Base-by-base conservation (phyloP, 2,888 invertebrate genomes). In the Epinotia bilunana region DNA sequence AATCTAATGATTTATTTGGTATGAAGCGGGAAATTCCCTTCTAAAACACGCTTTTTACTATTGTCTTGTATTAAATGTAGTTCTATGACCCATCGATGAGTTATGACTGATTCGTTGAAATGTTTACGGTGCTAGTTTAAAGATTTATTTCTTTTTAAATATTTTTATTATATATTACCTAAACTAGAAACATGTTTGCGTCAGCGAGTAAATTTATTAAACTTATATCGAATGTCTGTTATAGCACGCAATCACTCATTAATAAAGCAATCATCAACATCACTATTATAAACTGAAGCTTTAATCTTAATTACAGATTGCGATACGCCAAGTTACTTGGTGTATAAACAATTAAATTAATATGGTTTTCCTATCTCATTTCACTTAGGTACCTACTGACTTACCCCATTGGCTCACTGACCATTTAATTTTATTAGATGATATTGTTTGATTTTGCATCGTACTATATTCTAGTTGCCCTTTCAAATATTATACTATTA, bases 1-100 rank as follows among this genome's bases (percentile, higher is more conserved):
- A 88, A 88, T 89, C 88, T 89, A 89, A 88, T 85, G 93, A 94
- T 94, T 94, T 94, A 93, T 91, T 83, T 83, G 84, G 83, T 83
- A 83, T 84, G 83, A 79, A 81, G 83, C 86, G 87, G 87, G 84
- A 88, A 89, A 90, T 90, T 87, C 85, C 85, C 80, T 84, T 84
- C 83, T 84, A 88, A 90, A 89, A 89, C 85, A 87, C 81, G 73
- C 80, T 87, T 88, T 87, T 81, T 80, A 81, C 83, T 77, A 79
- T 80, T 79, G 77, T 78, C 80, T 82, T 80, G 78, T 79, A 78
- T 74, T 81, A 78, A 78, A 79, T 82, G 77, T 82, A 80, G 80
- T 84, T 86, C 84, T 84, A 86, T 86, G 87, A 85, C 79, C 84
- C 83, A 83, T 82, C 83, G 74, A 84, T 87, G 83, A 88, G 80